Conservation (phyloP, 2,888 invertebrate species). For the Leptinotarsa rubiginosa region DNA sequence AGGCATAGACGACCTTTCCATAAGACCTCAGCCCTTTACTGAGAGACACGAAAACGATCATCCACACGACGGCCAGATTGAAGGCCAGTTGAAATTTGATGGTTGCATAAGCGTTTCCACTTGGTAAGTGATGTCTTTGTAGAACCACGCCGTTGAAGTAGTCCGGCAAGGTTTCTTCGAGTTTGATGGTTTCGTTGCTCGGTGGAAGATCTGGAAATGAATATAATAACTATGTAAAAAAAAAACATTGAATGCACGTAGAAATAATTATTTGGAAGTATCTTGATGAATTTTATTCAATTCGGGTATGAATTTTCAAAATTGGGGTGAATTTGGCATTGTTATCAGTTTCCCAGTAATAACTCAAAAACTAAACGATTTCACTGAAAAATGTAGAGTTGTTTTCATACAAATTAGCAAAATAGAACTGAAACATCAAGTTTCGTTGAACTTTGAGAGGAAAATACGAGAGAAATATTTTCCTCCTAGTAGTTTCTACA, state of each 20-base stretch:
- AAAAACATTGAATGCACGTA: not conserved
- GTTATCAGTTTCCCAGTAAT: too few relatives aligned
- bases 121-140: constrained; percentile 70
- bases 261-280: too few relatives aligned
- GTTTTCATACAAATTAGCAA: too few relatives aligned
- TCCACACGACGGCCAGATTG: constrained; percentile 91
- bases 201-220: constrained; percentile 55
- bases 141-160: constrained; percentile 89
- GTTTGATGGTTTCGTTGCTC: constrained; percentile 67
- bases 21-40: constrained; percentile 89
- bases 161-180: constrained; percentile 84
- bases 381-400: too few relatives aligned
- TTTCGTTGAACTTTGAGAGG: too few relatives aligned
- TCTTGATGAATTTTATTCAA: too few relatives aligned
- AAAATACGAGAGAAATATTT: too few relatives aligned
- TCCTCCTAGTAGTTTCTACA: too few relatives aligned
- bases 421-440: too few relatives aligned
- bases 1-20: constrained; percentile 85
- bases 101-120: constrained; percentile 69
- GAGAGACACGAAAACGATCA: constrained; percentile 87
- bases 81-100: constrained; percentile 91
- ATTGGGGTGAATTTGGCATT: too few relatives aligned
- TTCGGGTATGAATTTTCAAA: too few relatives aligned
- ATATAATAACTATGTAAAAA: not conserved
- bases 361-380: too few relatives aligned